phyloP scores from a whole-genome alignment of 1,140 invertebrate genomes.

The Brachionus koreanus region DNA sequence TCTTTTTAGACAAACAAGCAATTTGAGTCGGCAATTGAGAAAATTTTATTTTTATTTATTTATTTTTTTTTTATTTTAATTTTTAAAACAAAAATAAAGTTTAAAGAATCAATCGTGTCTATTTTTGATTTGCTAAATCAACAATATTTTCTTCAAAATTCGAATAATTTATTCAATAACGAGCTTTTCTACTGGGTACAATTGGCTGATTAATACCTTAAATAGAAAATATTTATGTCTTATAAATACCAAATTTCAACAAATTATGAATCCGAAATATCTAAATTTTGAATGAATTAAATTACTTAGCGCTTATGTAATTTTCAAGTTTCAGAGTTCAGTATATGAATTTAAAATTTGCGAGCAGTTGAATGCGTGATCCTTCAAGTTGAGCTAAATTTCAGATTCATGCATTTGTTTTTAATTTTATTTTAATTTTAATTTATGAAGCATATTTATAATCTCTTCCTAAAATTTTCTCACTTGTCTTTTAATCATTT shows the following conservation, averaged over 20 bases:
- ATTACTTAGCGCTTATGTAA: neutral
- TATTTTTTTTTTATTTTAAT: neutral
- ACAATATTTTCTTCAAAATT: neutral
- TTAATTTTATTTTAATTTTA: neutral
- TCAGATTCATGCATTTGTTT: neutral
- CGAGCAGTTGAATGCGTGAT: slow-evolving; percentile 1
- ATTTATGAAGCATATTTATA: neutral
- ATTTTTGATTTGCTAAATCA: neutral
- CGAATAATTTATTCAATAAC: slow-evolving; percentile 20
- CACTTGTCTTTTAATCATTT: slow-evolving; percentile 44
- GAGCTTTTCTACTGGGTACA: slow-evolving; percentile 36
- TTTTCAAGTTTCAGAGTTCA: slow-evolving; percentile 25
- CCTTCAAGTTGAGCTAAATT: neutral
- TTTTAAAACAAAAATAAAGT: slow-evolving; percentile 26
- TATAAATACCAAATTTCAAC: neutral
- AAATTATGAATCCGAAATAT: neutral
- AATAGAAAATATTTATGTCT: slow-evolving; percentile 2
- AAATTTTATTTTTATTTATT: neutral
- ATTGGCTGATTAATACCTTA: slow-evolving; percentile 39
- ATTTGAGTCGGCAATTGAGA: neutral
- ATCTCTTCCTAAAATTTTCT: neutral
- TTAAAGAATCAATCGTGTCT: slow-evolving; percentile 32
- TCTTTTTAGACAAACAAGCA: neutral
- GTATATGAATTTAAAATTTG: neutral
- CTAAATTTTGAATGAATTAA: neutral